Evolutionary conservation across 2,888 invertebrate genomes (phyloP).

Genomic region (Plagodis pulveraria): DNA sequence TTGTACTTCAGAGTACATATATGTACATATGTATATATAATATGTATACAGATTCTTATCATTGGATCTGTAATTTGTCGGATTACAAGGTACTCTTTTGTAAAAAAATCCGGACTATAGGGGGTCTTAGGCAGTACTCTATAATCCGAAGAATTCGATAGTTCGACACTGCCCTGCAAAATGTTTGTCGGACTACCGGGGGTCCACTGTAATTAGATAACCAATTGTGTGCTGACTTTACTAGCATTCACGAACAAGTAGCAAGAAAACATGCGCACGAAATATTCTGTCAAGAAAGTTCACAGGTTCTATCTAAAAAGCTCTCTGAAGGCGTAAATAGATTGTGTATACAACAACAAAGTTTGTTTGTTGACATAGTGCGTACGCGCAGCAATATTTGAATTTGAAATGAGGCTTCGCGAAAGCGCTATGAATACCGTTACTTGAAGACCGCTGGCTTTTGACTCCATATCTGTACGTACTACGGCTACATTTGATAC

Average conservation of each 20-base stretch:
- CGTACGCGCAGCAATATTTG: constrained; percentile 63
- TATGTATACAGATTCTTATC: too few relatives aligned
- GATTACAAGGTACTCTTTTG: too few relatives aligned
- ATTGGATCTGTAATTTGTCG: too few relatives aligned
- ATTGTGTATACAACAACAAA: constrained; percentile 39
- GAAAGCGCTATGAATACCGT: constrained; percentile 71
- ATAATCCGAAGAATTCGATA: too few relatives aligned
- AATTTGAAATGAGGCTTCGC: constrained; percentile 70
- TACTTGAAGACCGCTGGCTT: constrained; percentile 69
- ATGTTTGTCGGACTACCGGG: too few relatives aligned
- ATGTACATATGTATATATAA: too few relatives aligned
- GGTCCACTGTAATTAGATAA: too few relatives aligned
- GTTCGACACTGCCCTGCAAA: too few relatives aligned
- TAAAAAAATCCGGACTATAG: too few relatives aligned
- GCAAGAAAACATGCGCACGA: constrained; percentile 8
- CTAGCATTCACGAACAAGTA: constrained; percentile 1
- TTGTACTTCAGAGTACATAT: too few relatives aligned
- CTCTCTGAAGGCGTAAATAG: constrained; percentile 29
- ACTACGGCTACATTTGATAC: constrained; percentile 4
- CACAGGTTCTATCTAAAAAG: constrained; percentile 33
- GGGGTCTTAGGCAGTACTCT: too few relatives aligned
- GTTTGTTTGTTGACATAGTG: constrained; percentile 62
- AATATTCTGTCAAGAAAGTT: constrained; percentile 22
- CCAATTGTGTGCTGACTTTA: neutral
- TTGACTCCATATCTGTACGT: constrained; percentile 17